Base-by-base conservation (phyloP, 2,113 vertebrate species). In the Rhipidura dahli region DNA sequence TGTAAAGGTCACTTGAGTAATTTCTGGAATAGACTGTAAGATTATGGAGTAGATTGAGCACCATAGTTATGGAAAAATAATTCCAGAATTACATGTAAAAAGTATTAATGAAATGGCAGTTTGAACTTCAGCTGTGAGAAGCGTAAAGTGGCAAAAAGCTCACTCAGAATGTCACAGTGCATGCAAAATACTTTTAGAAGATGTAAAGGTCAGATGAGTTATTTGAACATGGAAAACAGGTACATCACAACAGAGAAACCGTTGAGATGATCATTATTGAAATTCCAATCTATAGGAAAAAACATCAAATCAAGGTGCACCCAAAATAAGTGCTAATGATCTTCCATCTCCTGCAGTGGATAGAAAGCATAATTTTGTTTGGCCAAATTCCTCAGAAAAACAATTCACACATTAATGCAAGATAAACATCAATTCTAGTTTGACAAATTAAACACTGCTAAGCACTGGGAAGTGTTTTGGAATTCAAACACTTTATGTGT, bases 21-120 rank as follows among this genome's bases (percentile, higher is more conserved):
- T 59, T 97, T 89, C 88, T 82, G 77, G 77, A 96, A 90, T 69
- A 77, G 92, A 93, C 23, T 73, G 54, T 81, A 96, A 93, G 66
- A 86, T 0, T 88, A 57, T 78, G 73, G 71, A 97, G 83, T 93
- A 92, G 79, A 91, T 0, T 53, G 64, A 85, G 49, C 24, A 82
- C 53, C 0, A 0, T 8, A 83, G 37, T 30, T 88, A 51, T 76
- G 71, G 75, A 92, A 96, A 61, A 76, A 37, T n/a, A 83, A 82
- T 87, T 94, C 91, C 51, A 88, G 65, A 96, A 84, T 66, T 71
- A 91, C 11, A 71, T 39, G 51, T 11, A 12, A 56, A 37, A 90
- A 75, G 31, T 33, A 65, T 84, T 49, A 92, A 20, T 84, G 71
- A 92, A 92, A 92, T 94, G 77, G 54, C 73, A 83, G 73, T 37